Percentiles rank a stretch among this genome's conserved stretches.
Evolutionary conservation across 2,113 vertebrate species (phyloP).

Genomic region (Lophotis ruficrista): DNA sequence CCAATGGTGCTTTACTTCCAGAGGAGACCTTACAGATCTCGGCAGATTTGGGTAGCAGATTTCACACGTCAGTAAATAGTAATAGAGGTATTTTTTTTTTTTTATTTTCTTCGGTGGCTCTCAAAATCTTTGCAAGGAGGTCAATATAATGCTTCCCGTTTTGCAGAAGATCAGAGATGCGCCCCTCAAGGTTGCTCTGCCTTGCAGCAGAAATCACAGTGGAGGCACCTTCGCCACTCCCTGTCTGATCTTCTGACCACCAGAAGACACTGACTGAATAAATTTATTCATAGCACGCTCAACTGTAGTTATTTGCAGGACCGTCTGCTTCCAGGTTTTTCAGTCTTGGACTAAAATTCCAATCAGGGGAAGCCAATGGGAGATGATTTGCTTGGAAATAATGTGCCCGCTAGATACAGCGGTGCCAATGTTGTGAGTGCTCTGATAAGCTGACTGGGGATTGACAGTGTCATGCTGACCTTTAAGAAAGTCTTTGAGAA

Average conservation of each 20-base stretch:
- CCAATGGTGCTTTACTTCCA: neutral
- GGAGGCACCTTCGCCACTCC: fast-evolving
- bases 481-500: neutral
- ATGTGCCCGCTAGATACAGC: neutral
- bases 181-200: fast-evolving
- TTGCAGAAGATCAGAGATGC: neutral
- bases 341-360: fast-evolving
- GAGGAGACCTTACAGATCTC: neutral
- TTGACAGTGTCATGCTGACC: fast-evolving
- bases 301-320: neutral
- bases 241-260: neutral
- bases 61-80: neutral
- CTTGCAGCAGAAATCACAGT: neutral
- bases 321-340: neutral
- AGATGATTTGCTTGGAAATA: neutral
- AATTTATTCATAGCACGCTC: neutral
- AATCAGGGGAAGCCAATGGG: fast-evolving
- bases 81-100: neutral
- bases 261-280: neutral
- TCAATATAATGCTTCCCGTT: neutral
- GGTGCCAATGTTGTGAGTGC: neutral
- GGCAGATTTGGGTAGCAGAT: neutral
- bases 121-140: neutral
- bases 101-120: neutral
- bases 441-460: neutral